A percentile compares a stretch with the other conserved stretches of the same genome.
Evolutionary conservation across 2,113 vertebrate genomes (phyloP).

Genomic region (Anser cygnoides): DNA sequence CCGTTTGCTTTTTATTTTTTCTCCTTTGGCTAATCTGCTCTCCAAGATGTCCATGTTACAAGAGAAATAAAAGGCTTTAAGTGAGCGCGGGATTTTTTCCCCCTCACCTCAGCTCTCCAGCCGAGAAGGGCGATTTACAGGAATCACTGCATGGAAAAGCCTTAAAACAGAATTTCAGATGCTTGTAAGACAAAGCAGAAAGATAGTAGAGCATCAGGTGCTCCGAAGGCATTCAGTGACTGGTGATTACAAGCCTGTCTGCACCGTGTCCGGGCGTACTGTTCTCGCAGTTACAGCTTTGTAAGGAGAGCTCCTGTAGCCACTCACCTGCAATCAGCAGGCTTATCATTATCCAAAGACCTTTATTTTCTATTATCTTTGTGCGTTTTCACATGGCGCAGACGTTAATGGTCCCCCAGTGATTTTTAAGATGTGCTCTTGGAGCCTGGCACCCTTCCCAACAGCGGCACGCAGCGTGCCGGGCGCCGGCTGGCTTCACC

Average conservation of each 20-base stretch:
- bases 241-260: not conserved
- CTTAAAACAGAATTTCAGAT: conserved; percentile 51
- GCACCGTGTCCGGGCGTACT: not conserved
- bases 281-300: not conserved
- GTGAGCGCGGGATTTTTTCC: not conserved
- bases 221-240: not conserved
- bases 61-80: conserved; percentile 71
- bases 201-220: not conserved
- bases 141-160: not conserved
- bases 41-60: conserved; percentile 67
- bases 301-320: not conserved
- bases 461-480: not conserved
- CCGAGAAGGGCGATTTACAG: conserved; percentile 36
- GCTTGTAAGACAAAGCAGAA: conserved; percentile 50
- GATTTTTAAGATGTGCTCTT: not conserved
- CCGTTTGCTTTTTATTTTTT: conserved; percentile 52
- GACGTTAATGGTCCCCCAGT: not conserved
- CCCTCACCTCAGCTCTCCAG: conserved; percentile 46
- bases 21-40: conserved; percentile 73
- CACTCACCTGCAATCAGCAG: not conserved
- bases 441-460: not conserved
- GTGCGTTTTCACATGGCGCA: not conserved
- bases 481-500: not conserved
- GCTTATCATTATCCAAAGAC: not conserved
- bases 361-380: conserved; percentile 2